Conservation (phyloP, 2,113 vertebrate genomes). For the Platysteira castanea region DNA sequence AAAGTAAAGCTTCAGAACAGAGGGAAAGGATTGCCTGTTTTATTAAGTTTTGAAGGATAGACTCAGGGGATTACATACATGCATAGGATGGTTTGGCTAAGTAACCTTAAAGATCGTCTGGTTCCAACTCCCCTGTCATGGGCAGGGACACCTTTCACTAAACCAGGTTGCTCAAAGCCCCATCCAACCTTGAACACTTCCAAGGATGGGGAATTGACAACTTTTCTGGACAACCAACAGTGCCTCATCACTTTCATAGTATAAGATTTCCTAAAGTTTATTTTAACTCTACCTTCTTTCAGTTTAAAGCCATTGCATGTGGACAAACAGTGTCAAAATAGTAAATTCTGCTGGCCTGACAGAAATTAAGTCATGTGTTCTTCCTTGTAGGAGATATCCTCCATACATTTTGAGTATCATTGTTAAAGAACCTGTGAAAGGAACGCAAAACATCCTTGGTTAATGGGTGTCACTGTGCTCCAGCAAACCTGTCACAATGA, state of each 20-base stretch:
- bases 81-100: background rate
- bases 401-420: background rate
- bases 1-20: background rate
- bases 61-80: background rate
- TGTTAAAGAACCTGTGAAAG: background rate
- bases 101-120: background rate
- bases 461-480: background rate
- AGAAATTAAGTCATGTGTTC: background rate
- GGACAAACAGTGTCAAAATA: background rate
- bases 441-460: background rate
- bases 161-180: background rate
- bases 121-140: background rate
- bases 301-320: background rate
- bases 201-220: background rate
- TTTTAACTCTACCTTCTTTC: background rate
- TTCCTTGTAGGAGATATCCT: background rate
- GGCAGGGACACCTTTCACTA: background rate
- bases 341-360: background rate
- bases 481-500: background rate
- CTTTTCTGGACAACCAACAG: background rate
- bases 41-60: background rate
- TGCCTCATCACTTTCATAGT: background rate
- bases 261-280: background rate
- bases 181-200: background rate
- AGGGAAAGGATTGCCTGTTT: background rate